Base-by-base conservation (phyloP, 2,113 vertebrate species). In the Callaeas wilsoni region DNA sequence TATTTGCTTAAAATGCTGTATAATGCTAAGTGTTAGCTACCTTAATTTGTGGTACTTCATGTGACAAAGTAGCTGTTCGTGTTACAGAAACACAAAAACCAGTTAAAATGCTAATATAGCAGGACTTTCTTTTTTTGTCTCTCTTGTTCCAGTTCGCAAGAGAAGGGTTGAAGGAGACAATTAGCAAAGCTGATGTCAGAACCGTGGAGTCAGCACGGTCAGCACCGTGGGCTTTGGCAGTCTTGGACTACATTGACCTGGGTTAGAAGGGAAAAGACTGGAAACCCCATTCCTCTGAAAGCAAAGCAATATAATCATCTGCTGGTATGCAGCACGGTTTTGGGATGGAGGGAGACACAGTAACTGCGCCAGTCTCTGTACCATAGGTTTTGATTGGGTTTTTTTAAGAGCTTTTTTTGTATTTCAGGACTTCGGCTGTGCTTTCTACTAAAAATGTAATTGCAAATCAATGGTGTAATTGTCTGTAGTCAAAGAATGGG, bases 251-350 rank as follows among this genome's bases (percentile, higher is more conserved):
- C 96, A 96, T 89, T 98, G 93, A 96, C 97, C 97, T 98, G 98
- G 98, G 97, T 93, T 98, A 98, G 98, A 99, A 99, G 98, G 99
- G 99, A 98, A 99, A 98, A 99, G 99, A 99, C 99, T 99, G 99
- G 99, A 99, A 99, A 90, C 75, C 23, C 68, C 90, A 50, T 94
- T 96, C 95, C 90, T 89, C 85, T 93, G 59, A 93, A 81, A 94
- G 92, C 83, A 96, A 94, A 94, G 57, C 84, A 93, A 27, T 93
- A 35, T 53, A 86, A 53, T 88, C 64, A 63, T 59, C 69, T 93
- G 82, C 37, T 94, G 92, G 69, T 59, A 63, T 95, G 49, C 82
- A 64, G 96, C 86, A 85, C 22, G 4, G 91, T 78, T 96, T 90
- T 78, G 87, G 87, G 65, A 90, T 81, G 95, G 91, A 94, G 81